Conservation (phyloP, 64 coral and sea anemone genomes). For the Pocillopora verrucosa region DNA sequence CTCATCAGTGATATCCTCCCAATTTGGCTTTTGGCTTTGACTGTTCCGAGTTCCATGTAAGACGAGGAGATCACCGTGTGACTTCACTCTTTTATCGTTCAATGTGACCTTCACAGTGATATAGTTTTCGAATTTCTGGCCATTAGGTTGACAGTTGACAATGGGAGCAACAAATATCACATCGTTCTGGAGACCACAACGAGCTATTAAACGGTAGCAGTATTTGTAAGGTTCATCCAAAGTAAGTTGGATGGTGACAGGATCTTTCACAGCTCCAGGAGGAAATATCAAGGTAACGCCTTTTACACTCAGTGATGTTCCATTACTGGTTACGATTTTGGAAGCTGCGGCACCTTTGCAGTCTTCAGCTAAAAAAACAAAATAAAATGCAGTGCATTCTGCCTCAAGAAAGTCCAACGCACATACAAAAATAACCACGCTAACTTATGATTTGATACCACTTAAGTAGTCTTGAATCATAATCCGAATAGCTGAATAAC, state of each 20-base stretch:
- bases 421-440: no score
- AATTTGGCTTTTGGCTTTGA: not conserved
- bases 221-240: slow-evolving; percentile 16
- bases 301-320: not conserved
- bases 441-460: no score
- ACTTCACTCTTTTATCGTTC: not conserved
- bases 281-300: not conserved
- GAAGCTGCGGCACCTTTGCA: not conserved
- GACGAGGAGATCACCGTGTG: not conserved
- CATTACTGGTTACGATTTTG: not conserved
- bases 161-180: slow-evolving; percentile 35
- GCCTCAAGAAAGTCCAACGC: no score
- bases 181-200: not conserved
- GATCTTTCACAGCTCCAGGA: not conserved
- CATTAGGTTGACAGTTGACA: slow-evolving; percentile 16
- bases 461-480: no score
- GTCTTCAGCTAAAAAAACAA: no score
- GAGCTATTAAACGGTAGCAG: not conserved
- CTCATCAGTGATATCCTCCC: slow-evolving; percentile 25
- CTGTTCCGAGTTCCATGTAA: not conserved
- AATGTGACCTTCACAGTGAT: not conserved
- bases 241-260: not conserved
- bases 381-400: no score
- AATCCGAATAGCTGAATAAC: no score
- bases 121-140: not conserved